Evolutionary conservation across 2,113 vertebrate species (phyloP), one percentile per base, ranked within the genome.

Genomic region (Rhodinocichla rosea): DNA sequence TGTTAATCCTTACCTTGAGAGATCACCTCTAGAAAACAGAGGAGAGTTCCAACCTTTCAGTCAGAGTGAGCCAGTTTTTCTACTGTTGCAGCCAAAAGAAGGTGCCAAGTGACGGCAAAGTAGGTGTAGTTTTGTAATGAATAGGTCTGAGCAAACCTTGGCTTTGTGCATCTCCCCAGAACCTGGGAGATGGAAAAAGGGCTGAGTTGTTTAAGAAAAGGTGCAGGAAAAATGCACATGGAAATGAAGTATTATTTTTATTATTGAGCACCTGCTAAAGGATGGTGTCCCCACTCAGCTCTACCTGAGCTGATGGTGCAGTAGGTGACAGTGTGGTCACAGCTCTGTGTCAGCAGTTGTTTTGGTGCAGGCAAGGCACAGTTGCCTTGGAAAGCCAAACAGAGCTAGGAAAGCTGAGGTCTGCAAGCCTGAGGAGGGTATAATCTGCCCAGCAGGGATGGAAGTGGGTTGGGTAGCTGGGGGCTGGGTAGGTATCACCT

Each of bases 61-160:
- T 49, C 70, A 35, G 39, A 0, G 0, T 33, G 17, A 94, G 94
- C 94, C 93, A 87, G 93, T 95, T 96, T 96, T 95, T 94, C 95
- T 96, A 76, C 83, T 96, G 89, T 70, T 92, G 74, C 65, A 50
- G 95, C 91, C 94, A 95, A 87, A 91, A 69, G 83, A 56, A 78
- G 81, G 65, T 94, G 91, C 87, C 96, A 92, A 94, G 49, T 87
- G 93, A 84, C 8, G 11, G 67, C 89, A 85, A 91, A 65, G 68
- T 64, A 89, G 81, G 84, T 87, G 74, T 45, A 94, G 84, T 64
- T 92, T 65, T 57, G 62, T 83, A 89, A 94, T 65, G 39, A 90
- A 93, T 83, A 87, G 70, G 55, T 68, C 45, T 87, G 81, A 79
- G 83, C 37, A 95, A 92, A 89, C 50, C n/a, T 75, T 55, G 65